Evolutionary conservation across 1,140 invertebrate genomes (phyloP), one percentile per base, ranked within the genome.

Genomic region (Rhopalosiphum maidis): DNA sequence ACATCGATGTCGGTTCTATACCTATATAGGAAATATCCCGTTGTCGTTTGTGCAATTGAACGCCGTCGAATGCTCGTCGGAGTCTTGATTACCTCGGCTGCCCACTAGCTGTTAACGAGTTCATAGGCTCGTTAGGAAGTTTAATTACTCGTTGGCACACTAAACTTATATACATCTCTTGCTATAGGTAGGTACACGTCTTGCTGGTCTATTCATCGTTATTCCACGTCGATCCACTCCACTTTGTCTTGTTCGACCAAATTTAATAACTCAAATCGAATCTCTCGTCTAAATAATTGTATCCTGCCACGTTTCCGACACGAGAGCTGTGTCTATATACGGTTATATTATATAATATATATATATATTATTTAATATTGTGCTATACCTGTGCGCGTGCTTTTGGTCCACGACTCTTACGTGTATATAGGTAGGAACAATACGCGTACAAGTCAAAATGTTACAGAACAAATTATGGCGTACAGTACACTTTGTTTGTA

Each of bases 241-340:
- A 23, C 37, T 83, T 83, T 83, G 35, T 83, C 82, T 35, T 41
- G 35, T 35, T 23, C 82, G 8, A 37, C 37, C 25, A 83, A 83
- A 83, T 41, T 21, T 41, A 83, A 83, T 83, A 83, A 41, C 82
- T 35, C 35, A 41, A 41, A 83, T 83, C 82, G 37, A 41, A 83
- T 83, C 82, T 77, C 60, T n/a, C 60, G n/a, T 77, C 60, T 77
- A 77, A n/a, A 77, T 77, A 77, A 77, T 77, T 77, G 60, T 77
- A 77, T 77, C 60, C 60, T 77, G 60, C 30, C 15, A 77, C 60
- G n/a, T 77, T 77, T 77, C 60, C n/a, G 30, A 77, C 60, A n/a
- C 30, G 30, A 77, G 30, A 77, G 60, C 7, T n/a, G 15, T 77
- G 60, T n/a, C 60, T 68, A 68, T 77, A n/a, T 77, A 77, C 5